A percentile compares a stretch with the other conserved stretches of the same genome.
Evolutionary conservation across 2,888 invertebrate species (phyloP).

Genomic region (Pseudococcus viburni): DNA sequence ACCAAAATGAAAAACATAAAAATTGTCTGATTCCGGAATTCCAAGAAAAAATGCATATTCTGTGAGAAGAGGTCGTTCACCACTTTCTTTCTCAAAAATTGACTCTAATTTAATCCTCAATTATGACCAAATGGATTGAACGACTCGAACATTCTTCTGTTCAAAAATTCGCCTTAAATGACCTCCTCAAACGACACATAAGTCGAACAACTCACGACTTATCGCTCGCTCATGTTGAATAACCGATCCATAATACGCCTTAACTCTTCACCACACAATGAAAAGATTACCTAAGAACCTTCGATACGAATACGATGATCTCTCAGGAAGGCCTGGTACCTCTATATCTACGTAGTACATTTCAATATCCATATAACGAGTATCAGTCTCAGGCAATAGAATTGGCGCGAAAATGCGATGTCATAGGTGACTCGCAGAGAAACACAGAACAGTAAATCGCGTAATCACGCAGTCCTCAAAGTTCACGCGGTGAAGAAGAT

Average conservation of each 20-base stretch:
- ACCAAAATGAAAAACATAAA: too few species aligned
- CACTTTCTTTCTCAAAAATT: too few species aligned
- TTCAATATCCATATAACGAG: not conserved
- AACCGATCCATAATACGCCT: not conserved
- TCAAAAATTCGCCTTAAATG: too few species aligned
- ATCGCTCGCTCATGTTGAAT: not conserved
- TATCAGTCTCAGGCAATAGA: not conserved
- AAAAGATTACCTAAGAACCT: constrained; percentile 4
- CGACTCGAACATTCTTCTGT: too few species aligned
- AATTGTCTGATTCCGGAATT: too few species aligned
- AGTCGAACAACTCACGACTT: not conserved
- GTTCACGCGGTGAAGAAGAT: constrained; percentile 23
- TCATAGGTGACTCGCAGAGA: constrained; percentile 24
- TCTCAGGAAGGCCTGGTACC: not conserved
- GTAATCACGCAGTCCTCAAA: constrained; percentile 21
- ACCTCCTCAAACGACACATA: too few species aligned
- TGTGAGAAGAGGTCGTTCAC: too few species aligned
- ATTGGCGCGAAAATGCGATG: constrained; percentile 3
- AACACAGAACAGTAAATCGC: not conserved
- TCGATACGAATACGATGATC: constrained; percentile 24
- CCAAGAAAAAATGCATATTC: too few species aligned
- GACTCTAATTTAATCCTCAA: too few species aligned
- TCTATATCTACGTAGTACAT: too few species aligned
- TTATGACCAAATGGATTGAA: too few species aligned
- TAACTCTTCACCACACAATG: not conserved